These are phyloP conservation scores for Asteroscopus sphinx DNA, from an alignment of 2,888 invertebrate genomes.

Conservation along the genomic window DNA sequence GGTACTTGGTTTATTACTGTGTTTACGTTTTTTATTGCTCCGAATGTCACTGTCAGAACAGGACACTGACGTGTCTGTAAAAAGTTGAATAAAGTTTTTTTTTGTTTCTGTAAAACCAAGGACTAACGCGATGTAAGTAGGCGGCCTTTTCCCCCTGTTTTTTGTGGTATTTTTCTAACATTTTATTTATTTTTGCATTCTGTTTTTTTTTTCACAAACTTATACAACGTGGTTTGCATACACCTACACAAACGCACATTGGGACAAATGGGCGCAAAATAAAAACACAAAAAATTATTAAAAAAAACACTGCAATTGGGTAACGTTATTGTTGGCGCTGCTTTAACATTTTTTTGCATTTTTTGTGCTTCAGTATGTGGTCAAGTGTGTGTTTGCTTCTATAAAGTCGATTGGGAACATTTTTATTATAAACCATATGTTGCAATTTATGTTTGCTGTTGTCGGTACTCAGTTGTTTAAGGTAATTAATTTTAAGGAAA, in stretches of 20 bases:
- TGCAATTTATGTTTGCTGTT: slow-evolving; percentile 99
- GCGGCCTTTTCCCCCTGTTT: slow-evolving; percentile 50
- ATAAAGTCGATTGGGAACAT: slow-evolving; percentile 99
- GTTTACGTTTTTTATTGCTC: slow-evolving; percentile 67
- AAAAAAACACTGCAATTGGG: slow-evolving; percentile 66
- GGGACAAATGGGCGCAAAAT: slow-evolving; percentile 72
- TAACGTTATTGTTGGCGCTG: slow-evolving; percentile 72
- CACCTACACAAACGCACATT: slow-evolving; percentile 72
- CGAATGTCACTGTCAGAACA: slow-evolving; percentile 72
- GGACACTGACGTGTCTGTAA: slow-evolving; percentile 77
- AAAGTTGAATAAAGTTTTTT: slow-evolving; percentile 62
- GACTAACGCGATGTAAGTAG: slow-evolving; percentile 82
- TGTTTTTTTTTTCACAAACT: slow-evolving; percentile 69
- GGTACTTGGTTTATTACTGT: slow-evolving; percentile 77
- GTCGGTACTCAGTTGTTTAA: slow-evolving; percentile 99
- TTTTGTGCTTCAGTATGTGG: slow-evolving; percentile 95
- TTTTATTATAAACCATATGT: slow-evolving; percentile 99
- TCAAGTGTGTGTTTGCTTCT: slow-evolving; percentile 99
- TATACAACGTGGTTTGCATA: slow-evolving; percentile 68
- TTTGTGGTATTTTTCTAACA: slow-evolving; percentile 58
- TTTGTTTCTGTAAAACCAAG: slow-evolving; percentile 70
- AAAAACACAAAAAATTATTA: slow-evolving; percentile 47
- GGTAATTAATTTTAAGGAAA: no score
- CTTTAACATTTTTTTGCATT: slow-evolving; percentile 58
- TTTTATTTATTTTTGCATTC: slow-evolving; percentile 59